phyloP scores from a whole-genome alignment of 2,797 vertebrate species.

The Danio kyathit region DNA sequence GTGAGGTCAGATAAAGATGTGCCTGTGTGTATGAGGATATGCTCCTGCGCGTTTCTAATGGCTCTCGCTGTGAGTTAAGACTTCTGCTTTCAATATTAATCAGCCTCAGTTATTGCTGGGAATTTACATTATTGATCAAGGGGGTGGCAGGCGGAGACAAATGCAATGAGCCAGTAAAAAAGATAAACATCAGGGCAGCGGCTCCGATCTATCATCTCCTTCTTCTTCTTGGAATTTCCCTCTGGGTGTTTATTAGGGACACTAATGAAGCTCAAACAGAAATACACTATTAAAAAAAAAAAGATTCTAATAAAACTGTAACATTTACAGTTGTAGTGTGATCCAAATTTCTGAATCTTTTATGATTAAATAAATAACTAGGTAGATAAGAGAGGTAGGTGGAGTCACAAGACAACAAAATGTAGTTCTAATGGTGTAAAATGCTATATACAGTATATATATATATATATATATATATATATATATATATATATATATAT shows the following conservation, averaged over 20 bases:
- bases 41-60: constrained; percentile 42
- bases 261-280: constrained; percentile 13
- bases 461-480: too few species aligned
- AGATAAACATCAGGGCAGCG: constrained; percentile 47
- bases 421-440: too few species aligned
- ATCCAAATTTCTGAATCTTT: neutral
- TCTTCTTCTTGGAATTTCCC: constrained; percentile 30
- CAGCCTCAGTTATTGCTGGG: constrained; percentile 48
- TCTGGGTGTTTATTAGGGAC: constrained; percentile 23
- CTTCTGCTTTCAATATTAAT: constrained; percentile 53
- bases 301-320: neutral
- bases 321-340: neutral
- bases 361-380: too few species aligned
- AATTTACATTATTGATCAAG: constrained; percentile 62
- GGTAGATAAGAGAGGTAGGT: too few species aligned
- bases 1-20: constrained; percentile 39
- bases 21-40: constrained; percentile 9
- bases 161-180: constrained; percentile 47
- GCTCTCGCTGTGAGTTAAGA: constrained; percentile 39
- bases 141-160: constrained; percentile 46
- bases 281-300: neutral
- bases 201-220: constrained; percentile 57
- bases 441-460: too few species aligned
- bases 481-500: too few species aligned
- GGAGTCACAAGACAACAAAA: neutral